Conservation (phyloP, 1,140 invertebrate species). For the Oryctes rhinoceros region DNA sequence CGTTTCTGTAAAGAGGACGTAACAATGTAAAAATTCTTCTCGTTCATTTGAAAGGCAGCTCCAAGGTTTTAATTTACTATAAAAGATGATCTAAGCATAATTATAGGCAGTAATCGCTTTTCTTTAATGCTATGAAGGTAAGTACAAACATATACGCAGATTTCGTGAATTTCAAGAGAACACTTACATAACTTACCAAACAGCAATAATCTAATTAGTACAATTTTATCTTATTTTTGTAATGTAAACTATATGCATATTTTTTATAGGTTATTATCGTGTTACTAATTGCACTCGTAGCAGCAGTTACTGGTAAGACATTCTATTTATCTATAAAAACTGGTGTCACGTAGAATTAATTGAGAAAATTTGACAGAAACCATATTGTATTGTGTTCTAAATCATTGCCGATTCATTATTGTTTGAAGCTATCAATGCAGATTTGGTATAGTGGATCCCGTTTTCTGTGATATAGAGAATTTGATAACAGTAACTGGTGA, state of each 20-base stretch:
- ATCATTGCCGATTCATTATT: too few relatives aligned
- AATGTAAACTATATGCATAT: background rate
- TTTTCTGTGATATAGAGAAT: too few relatives aligned
- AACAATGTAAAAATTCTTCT: constrained; percentile 14
- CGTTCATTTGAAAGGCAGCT: constrained; percentile 16
- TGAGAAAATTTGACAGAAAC: too few relatives aligned
- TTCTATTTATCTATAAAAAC: background rate
- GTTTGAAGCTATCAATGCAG: too few relatives aligned
- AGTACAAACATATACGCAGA: background rate
- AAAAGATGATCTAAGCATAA: background rate
- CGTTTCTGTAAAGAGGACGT: constrained; percentile 2
- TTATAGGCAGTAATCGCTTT: background rate
- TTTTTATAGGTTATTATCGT: background rate
- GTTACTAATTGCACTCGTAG: background rate
- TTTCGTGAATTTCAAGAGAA: background rate
- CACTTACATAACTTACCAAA: background rate
- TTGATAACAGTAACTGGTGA: too few relatives aligned
- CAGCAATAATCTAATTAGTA: background rate
- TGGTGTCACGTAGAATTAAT: too few relatives aligned
- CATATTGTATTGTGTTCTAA: too few relatives aligned
- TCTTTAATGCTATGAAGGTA: background rate
- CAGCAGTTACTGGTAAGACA: background rate
- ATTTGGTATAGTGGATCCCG: too few relatives aligned
- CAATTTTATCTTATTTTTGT: background rate
- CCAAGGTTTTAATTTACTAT: constrained; percentile 30